phyloP scores from a whole-genome alignment of 1,140 invertebrate genomes.

The Calycopis cecrops region DNA sequence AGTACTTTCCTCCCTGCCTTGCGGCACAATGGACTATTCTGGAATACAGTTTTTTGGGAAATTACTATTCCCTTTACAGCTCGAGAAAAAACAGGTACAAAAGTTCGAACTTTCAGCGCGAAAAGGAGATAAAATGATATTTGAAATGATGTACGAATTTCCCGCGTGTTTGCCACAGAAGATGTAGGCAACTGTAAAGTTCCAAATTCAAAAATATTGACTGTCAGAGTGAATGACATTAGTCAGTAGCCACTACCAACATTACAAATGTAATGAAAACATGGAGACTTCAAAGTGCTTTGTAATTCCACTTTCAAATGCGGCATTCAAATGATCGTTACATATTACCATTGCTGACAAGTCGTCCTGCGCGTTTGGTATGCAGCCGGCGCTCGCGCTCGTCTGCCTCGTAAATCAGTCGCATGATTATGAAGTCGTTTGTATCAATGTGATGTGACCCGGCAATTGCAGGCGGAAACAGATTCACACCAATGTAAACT shows the following conservation, averaged over 20 bases:
- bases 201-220: too few species aligned
- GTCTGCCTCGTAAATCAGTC: slow-evolving; percentile 31
- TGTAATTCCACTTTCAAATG: not conserved
- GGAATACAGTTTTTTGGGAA: too few species aligned
- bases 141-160: not conserved
- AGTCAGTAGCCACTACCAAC: not conserved
- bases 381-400: slow-evolving; percentile 23
- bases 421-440: slow-evolving; percentile 26
- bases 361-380: slow-evolving; percentile 18
- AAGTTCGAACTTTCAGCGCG: too few species aligned
- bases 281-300: not conserved
- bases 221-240: too few species aligned
- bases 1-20: too few species aligned
- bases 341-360: not conserved
- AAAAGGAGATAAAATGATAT: too few species aligned
- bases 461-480: not conserved
- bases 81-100: too few species aligned
- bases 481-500: not conserved
- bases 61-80: too few species aligned
- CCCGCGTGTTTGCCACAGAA: too few species aligned
- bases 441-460: slow-evolving; percentile 22
- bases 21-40: too few species aligned
- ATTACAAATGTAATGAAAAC: not conserved
- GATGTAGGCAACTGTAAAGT: not conserved
- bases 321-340: not conserved